Evolutionary conservation across 2,888 invertebrate genomes (phyloP), one percentile per base, ranked within the genome.

Genomic region (Chaitophorus viminalis): DNA sequence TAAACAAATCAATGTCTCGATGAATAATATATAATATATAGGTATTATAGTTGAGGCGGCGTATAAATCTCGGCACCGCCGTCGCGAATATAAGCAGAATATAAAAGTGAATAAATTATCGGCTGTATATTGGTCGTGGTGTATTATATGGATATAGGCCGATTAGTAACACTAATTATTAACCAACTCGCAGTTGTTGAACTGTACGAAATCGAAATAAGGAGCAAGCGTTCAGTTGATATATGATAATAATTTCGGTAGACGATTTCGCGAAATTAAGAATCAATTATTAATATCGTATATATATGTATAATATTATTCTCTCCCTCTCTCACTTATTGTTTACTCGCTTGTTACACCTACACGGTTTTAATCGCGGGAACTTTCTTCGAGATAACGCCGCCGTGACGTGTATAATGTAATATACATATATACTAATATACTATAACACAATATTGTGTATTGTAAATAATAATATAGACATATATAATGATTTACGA

Each of bases 261-360:
- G n/a, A 60, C 60, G 21, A 60, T 36, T 14, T 60, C 33, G 29
- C 25, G 75, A 39, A 65, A 83, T 83, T 31, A 31, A 65, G 29
- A 83, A 60, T 83, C 75, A 83, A 83, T 83, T 83, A 75, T 60
- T 75, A 54, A 74, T 6, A 33, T 11, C n/a, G n/a, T n/a, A n/a
- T n/a, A n/a, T n/a, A n/a, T n/a, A n/a, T n/a, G n/a, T n/a, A n/a
- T n/a, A n/a, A n/a, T n/a, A n/a, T 29, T 3, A 31, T 25, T 21
- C 25, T 60, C 60, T 18, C 33, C 33, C 79, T 0, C 17, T 72
- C 36, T 17, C 60, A 25, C 36, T 17, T 25, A 25, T 18, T 60
- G 60, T 60, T 60, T 33, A 68, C 6, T 72, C 52, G 9, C n/a
- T 52, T 52, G 3, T 5, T 70, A 52, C 68, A 70, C 46, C 81